These are phyloP conservation scores for Melanotaenia duboulayi DNA, from an alignment of 2,113 vertebrate species.

Conservation along the genomic window DNA sequence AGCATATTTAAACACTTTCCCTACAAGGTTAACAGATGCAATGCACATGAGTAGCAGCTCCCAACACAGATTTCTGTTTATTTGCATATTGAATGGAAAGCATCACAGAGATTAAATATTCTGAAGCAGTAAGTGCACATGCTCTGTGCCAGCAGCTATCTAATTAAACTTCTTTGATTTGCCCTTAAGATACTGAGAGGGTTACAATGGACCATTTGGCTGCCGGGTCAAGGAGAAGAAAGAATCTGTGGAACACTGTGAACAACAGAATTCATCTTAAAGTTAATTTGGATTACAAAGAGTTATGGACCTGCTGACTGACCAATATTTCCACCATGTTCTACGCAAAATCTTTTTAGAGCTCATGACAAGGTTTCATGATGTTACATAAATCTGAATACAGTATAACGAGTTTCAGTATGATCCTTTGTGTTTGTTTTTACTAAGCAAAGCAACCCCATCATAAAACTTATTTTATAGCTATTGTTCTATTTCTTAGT, in stretches of 20 bases:
- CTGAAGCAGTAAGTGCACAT: background rate
- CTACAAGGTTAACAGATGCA: constrained; percentile 11
- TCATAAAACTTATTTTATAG: constrained; percentile 42
- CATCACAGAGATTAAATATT: background rate
- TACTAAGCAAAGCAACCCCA: constrained; percentile 25
- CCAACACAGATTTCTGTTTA: constrained; percentile 12
- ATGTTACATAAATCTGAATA: background rate
- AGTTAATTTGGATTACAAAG: constrained; percentile 4
- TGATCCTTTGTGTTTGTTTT: constrained; percentile 22
- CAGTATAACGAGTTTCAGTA: constrained; percentile 7
- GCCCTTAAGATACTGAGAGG: constrained; percentile 15
- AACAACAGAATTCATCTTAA: background rate
- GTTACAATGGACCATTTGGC: constrained; percentile 14
- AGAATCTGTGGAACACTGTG: constrained; percentile 1
- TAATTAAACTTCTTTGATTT: constrained; percentile 17
- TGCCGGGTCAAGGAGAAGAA: background rate
- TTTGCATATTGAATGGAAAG: constrained; percentile 20
- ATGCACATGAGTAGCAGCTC: constrained; percentile 1
- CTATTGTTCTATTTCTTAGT: constrained; percentile 24
- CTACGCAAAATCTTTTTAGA: background rate
- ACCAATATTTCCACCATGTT: background rate
- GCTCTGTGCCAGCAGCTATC: background rate
- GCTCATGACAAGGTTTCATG: background rate
- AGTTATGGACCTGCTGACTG: constrained; percentile 17
- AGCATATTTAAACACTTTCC: constrained; percentile 16